phyloP scores from a whole-genome alignment of 2,888 invertebrate genomes.

The Yponomeuta malinellus region DNA sequence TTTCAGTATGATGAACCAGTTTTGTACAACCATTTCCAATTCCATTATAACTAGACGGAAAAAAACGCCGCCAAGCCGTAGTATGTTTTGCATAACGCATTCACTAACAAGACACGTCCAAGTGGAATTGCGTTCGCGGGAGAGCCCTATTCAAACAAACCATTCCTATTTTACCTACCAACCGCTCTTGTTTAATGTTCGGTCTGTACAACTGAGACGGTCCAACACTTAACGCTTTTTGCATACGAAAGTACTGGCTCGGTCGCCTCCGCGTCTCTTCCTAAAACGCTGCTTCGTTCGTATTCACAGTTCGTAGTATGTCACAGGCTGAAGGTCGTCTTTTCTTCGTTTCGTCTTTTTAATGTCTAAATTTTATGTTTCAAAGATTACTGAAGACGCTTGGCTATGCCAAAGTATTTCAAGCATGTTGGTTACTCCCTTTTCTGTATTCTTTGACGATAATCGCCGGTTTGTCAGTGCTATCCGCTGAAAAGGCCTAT shows the following conservation, averaged over 20 bases:
- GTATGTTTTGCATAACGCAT: constrained; percentile 61
- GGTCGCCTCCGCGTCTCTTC: constrained; percentile 62
- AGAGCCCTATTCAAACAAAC: constrained; percentile 75
- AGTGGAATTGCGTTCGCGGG: constrained; percentile 73
- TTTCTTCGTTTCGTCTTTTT: constrained; percentile 44
- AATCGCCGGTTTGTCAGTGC: neutral
- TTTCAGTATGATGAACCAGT: neutral
- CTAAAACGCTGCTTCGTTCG: constrained; percentile 60
- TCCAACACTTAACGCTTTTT: constrained; percentile 74
- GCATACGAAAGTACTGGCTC: constrained; percentile 58
- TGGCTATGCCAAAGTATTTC: neutral
- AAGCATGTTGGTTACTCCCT: neutral
- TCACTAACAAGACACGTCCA: constrained; percentile 74
- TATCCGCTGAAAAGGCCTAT: neutral
- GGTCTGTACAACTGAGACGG: constrained; percentile 71
- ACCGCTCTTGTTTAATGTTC: constrained; percentile 72
- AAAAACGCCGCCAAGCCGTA: constrained; percentile 16
- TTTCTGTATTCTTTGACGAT: neutral
- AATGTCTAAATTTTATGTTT: neutral
- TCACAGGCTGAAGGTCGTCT: constrained; percentile 63
- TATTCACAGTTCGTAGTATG: constrained; percentile 41
- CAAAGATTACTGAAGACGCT: constrained; percentile 13
- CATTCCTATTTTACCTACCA: constrained; percentile 72
- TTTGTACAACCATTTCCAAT: neutral
- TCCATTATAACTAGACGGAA: neutral